Base-by-base conservation (phyloP, 1,140 invertebrate species). In the Steinernema feltiae region DNA sequence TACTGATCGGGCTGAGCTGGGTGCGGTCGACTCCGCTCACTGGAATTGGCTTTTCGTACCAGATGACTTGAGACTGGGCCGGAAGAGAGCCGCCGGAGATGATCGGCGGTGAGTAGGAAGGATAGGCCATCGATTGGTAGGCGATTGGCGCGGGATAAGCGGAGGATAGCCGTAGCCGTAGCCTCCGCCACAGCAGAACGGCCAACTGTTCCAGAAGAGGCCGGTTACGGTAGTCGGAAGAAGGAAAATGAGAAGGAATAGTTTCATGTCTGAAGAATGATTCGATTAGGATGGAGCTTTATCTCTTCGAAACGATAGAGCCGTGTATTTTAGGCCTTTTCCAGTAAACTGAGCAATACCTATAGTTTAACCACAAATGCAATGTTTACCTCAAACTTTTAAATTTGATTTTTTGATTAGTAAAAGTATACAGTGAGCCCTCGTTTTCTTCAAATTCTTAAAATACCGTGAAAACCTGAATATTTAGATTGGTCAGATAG, bases 181-280 rank as follows among this genome's bases (percentile, higher is more conserved):
- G 15, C 53, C 53, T 63, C 53, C 53, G 53, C 53, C 15, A 63
- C 53, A 63, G 53, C 53, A 63, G 24, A 63, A 63, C 12, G 53
- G 53, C 53, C 53, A 63, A 27, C 53, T 63, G 53, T 63, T 63
- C 53, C 53, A 63, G 53, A 63, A 63, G 7, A 63, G 24, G 7
- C 12, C 53, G 24, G 7, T 63, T 17, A 21, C 15, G 24, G n/a
- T n/a, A n/a, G 12, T 17, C 15, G 15, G 53, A 21, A 63, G 15
- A 27, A 63, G 3, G 3, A 63, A 27, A 21, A 27, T 7, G 3
- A 63, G 24, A 7, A 63, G 53, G 24, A 63, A 21, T n/a, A 63
- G 53, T 17, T 21, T 7, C 53, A 63, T 63, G 15, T n/a, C 53
- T 63, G 53, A 63, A 63, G 24, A 63, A n/a, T n/a, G n/a, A n/a